Percentiles rank a stretch among this genome's conserved stretches.
Evolutionary conservation across 2,113 vertebrate species (phyloP).

Genomic region (Prunella himalayana): DNA sequence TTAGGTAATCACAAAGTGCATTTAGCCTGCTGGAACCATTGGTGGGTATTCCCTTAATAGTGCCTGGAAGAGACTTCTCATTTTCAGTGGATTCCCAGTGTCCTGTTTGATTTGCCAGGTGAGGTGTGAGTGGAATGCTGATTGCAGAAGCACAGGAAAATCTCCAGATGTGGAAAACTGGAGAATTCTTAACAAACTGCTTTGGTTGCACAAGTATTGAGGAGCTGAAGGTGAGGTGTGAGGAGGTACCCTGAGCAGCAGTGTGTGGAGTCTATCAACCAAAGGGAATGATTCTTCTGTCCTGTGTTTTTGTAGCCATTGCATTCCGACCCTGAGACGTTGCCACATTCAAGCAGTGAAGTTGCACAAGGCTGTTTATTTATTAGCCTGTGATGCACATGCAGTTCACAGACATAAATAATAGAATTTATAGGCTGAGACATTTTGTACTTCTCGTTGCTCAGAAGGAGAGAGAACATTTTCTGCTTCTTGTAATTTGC

Average conservation of each 20-base stretch:
- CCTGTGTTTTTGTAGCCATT: neutral
- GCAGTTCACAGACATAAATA: neutral
- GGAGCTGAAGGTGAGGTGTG: neutral
- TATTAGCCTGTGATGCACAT: neutral
- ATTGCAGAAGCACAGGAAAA: neutral
- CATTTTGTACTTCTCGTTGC: constrained; percentile 29
- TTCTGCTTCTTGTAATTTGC: constrained; percentile 49
- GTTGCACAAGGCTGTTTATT: neutral
- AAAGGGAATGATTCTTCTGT: neutral
- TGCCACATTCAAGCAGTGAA: neutral
- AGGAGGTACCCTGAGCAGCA: neutral
- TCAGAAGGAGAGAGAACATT: constrained; percentile 15
- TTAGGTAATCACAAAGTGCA: constrained; percentile 68
- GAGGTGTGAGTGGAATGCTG: neutral
- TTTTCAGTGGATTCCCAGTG: constrained; percentile 6
- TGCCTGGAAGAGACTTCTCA: constrained; percentile 49
- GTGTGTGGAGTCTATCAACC: neutral
- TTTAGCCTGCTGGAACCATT: constrained; percentile 59
- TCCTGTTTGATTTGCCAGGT: neutral
- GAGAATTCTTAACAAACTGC: neutral
- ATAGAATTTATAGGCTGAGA: constrained; percentile 10
- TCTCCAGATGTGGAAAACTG: neutral
- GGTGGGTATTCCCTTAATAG: constrained; percentile 40
- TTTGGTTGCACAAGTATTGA: neutral
- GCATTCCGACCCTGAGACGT: constrained; percentile 13